phyloP scores from a whole-genome alignment of 2,113 vertebrate species.

The Nicator chloris region DNA sequence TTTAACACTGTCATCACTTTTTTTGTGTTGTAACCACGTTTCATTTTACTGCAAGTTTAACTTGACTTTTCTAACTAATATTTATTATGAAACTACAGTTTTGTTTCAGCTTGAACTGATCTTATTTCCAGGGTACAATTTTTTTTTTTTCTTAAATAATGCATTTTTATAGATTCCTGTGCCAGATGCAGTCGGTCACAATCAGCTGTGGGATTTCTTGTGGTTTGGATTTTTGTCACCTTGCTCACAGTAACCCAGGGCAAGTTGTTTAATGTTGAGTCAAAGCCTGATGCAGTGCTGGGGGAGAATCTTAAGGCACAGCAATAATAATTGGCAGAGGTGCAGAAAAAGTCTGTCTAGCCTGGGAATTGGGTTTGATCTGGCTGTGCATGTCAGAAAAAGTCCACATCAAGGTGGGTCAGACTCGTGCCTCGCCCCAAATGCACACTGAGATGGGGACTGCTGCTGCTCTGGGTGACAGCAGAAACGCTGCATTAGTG shows the following conservation, averaged over 20 bases:
- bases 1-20: background rate
- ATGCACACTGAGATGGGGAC: fast-evolving
- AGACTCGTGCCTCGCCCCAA: background rate
- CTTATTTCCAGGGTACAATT: background rate
- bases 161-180: background rate
- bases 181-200: background rate
- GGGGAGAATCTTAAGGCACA: background rate
- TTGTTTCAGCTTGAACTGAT: background rate
- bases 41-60: background rate
- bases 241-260: background rate
- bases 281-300: background rate
- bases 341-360: background rate
- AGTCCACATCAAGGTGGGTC: fast-evolving
- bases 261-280: background rate
- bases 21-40: background rate
- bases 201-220: background rate
- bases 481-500: background rate
- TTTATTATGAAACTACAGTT: background rate
- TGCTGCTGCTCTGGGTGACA: background rate
- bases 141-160: background rate
- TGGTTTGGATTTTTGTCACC: background rate
- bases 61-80: background rate
- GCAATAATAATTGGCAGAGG: background rate
- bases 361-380: background rate
- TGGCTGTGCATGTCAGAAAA: background rate